Evolutionary conservation across 2,888 invertebrate genomes (phyloP).

Genomic region (Morpho achilles): DNA sequence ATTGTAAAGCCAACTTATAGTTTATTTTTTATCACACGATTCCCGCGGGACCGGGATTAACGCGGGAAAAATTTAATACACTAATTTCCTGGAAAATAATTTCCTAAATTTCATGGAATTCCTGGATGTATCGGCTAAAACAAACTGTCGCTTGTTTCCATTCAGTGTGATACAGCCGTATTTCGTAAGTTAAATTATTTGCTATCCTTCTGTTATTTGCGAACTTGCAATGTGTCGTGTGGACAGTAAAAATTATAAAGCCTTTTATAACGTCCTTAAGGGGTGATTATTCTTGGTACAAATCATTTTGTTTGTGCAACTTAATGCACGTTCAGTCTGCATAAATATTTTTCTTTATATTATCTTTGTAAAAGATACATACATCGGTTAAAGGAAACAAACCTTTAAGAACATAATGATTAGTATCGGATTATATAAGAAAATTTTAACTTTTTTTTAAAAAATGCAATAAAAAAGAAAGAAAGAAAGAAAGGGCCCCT

Average conservation of each 20-base stretch:
- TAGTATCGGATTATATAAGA: not conserved
- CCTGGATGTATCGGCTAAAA: no score
- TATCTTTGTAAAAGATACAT: not conserved
- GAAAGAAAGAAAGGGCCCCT: no score
- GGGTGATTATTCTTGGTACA: constrained; percentile 17
- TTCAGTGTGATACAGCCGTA: not conserved
- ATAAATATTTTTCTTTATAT: constrained; percentile 1
- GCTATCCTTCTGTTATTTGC: constrained; percentile 18
- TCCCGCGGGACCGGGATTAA: no score
- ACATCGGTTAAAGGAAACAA: no score
- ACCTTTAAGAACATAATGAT: not conserved
- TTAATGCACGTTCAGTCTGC: not conserved
- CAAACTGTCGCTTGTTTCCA: not conserved
- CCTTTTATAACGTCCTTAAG: constrained; percentile 19
- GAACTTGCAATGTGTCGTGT: constrained; percentile 13
- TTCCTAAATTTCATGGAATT: no score
- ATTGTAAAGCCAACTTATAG: no score
- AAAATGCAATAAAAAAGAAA: no score
- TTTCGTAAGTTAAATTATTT: constrained; percentile 9
- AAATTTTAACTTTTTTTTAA: no score
- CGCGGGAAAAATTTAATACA: no score
- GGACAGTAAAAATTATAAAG: constrained; percentile 19
- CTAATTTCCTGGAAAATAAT: no score
- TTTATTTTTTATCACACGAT: no score
- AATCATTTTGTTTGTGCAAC: constrained; percentile 11